Evolutionary conservation across 2,888 invertebrate genomes (phyloP).

Genomic region (Entomobrya proxima): DNA sequence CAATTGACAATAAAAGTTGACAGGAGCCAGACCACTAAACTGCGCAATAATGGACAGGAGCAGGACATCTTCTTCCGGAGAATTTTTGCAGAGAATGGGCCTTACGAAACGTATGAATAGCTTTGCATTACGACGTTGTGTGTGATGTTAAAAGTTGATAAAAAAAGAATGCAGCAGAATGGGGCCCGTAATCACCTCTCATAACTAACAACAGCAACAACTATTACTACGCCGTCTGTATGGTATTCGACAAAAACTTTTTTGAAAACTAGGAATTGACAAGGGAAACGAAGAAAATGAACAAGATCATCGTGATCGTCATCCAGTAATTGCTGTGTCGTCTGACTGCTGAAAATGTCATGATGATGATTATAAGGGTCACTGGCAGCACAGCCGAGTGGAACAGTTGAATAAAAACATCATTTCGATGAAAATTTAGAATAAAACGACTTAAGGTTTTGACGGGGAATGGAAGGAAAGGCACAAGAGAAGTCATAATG

Average conservation of each 20-base stretch:
- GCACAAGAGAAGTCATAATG: no score
- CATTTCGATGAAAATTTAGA: no score
- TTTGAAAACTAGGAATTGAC: neutral
- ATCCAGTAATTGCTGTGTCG: no score
- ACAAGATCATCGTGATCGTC: neutral
- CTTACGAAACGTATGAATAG: no score
- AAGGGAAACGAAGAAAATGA: neutral
- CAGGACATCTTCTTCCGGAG: neutral
- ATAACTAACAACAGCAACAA: neutral
- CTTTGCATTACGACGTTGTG: neutral
- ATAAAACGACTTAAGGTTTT: no score
- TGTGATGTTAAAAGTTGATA: neutral
- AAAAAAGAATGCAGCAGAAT: neutral
- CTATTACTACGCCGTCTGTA: neutral
- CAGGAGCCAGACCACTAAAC: conserved; percentile 25
- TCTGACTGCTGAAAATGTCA: no score
- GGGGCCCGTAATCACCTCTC: neutral
- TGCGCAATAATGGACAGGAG: neutral
- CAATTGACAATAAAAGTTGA: conserved; percentile 26
- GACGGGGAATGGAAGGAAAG: no score
- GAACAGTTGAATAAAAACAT: no score
- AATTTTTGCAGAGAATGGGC: no score
- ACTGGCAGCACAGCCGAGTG: neutral
- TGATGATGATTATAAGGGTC: neutral
- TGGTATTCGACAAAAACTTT: neutral